Evolutionary conservation across 2,113 vertebrate species (phyloP).

Genomic region (Tautogolabrus adspersus): DNA sequence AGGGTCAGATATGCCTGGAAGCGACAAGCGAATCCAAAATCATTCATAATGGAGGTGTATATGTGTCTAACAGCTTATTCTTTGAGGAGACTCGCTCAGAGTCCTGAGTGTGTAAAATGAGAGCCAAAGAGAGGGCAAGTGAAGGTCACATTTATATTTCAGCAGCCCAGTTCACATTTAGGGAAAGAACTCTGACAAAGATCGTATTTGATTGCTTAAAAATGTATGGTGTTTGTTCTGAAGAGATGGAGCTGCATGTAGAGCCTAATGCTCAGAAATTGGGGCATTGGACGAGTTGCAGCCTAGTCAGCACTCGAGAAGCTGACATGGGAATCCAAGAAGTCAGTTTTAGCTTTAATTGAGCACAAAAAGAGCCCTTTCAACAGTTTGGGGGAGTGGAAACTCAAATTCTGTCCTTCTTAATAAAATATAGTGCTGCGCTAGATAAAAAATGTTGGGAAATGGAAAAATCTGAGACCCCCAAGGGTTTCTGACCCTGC

Average conservation of each 20-base stretch:
- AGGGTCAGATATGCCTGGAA: constrained; percentile 50
- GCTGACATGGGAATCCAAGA: constrained; percentile 36
- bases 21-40: constrained; percentile 54
- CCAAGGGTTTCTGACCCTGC: constrained; percentile 41
- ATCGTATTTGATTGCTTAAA: constrained; percentile 67
- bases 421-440: constrained; percentile 55
- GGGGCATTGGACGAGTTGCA: constrained; percentile 18
- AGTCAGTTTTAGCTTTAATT: constrained; percentile 49
- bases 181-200: constrained; percentile 33
- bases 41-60: constrained; percentile 51
- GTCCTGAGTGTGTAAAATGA: constrained; percentile 47
- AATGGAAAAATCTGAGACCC: constrained; percentile 48
- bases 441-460: constrained; percentile 36
- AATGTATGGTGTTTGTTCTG: constrained; percentile 69
- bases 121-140: constrained; percentile 62
- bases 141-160: constrained; percentile 80
- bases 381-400: constrained; percentile 46
- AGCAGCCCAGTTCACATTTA: constrained; percentile 54
- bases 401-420: constrained; percentile 48
- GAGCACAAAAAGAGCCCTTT: constrained; percentile 55
- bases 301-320: constrained; percentile 33
- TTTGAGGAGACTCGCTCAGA: constrained; percentile 46
- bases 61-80: constrained; percentile 38
- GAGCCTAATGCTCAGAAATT: constrained; percentile 38
- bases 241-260: constrained; percentile 35